phyloP scores from a whole-genome alignment of 2,797 vertebrate species.

The Hoplostethus atlanticus region DNA sequence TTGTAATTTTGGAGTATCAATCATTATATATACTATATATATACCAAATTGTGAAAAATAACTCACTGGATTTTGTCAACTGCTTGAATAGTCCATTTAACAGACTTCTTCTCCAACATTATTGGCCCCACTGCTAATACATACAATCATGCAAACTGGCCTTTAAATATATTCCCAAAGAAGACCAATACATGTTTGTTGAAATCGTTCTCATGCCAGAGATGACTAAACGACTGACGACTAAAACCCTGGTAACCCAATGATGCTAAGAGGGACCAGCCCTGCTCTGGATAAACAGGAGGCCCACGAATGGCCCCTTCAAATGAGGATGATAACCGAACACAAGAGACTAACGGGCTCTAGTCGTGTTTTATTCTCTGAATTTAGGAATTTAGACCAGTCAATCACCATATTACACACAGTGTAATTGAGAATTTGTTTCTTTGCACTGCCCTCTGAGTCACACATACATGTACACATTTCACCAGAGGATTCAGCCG shows the following conservation, averaged over 20 bases:
- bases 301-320: not conserved
- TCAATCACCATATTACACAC: no score
- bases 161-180: not conserved
- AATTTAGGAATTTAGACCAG: not conserved
- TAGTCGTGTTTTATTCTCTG: not conserved
- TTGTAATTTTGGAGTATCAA: no score
- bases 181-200: not conserved
- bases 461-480: no score
- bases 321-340: not conserved
- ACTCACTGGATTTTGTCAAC: no score
- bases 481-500: not conserved
- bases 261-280: not conserved
- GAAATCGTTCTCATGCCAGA: not conserved
- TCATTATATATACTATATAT: no score
- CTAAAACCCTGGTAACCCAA: not conserved
- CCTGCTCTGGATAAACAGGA: not conserved
- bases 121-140: no score
- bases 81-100: no score
- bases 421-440: no score
- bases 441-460: no score
- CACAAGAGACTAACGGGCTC: not conserved
- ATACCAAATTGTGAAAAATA: no score
- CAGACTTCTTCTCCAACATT: no score
- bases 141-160: not conserved
- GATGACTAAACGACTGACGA: no score